Evolutionary conservation across 2,888 invertebrate genomes (phyloP), one percentile per base, ranked within the genome.

Genomic region (Drosophila mimetica): DNA sequence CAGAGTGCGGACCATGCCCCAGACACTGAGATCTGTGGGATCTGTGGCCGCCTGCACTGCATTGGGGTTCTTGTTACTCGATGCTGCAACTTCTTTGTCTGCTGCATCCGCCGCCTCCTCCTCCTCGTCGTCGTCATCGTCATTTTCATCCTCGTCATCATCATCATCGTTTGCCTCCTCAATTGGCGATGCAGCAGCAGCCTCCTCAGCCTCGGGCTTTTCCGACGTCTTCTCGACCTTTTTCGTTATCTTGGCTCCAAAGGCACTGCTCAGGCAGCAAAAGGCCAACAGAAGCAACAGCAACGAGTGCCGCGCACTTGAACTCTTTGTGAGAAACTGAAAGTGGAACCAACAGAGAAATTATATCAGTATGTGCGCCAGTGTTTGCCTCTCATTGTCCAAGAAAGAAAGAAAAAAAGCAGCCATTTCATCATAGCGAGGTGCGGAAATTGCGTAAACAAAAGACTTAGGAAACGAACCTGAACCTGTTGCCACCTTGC

Each of bases 1-100:
- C 2, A 91, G 75, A 41, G 84, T 78, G 18, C 87, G 85, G 32
- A 90, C 84, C 65, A 88, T 82, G 61, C 86, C 76, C 91, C 91
- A 91, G 44, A 90, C 74, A 59, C 89, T 89, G 6, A 87, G 77
- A 65, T 88, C 83, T 36, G 81, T 77, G 57, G 79, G 79, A 52
- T 80, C 79, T 0, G 48, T 36, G 5, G 82, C 73, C 8, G 89
- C 73, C 75, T 89, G 78, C 13, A 88, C 47, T 42, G 87, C 87
- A 54, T 32, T 70, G 36, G 69, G 65, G 69, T 78, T 84, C 78
- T 90, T 89, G 30, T 3, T 58, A 42, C 53, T 32, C 16, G 60
- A 34, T 13, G 67, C 71, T 9, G 70, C 75, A 16, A 69, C 74
- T 52, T 84, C 57, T 73, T 71, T 71, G 47, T 73, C 60, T 37